phyloP scores from a whole-genome alignment of 2,888 invertebrate genomes.

The Epicampocera succincta region DNA sequence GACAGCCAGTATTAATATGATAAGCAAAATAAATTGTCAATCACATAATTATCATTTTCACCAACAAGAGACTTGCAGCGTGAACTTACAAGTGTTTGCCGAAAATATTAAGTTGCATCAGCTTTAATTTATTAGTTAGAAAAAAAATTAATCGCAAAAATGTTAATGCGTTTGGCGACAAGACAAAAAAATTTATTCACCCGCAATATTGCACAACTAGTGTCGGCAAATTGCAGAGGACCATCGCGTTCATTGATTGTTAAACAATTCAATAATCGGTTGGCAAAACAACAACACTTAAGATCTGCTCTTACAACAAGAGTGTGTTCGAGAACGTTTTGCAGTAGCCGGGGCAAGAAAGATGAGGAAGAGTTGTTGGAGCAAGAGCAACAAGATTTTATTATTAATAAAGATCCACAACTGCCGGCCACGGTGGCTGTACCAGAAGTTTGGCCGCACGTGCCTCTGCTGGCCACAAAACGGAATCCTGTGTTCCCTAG shows the following conservation, averaged over 20 bases:
- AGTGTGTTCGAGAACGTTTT: slow-evolving; percentile 71
- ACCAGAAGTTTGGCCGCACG: slow-evolving; percentile 97
- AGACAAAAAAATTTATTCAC: slow-evolving; percentile 49
- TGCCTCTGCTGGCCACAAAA: slow-evolving; percentile 96
- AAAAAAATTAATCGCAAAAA: slow-evolving; percentile 53
- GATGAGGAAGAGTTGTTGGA: slow-evolving; percentile 72
- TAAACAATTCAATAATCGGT: slow-evolving; percentile 54
- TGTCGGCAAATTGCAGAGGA: slow-evolving; percentile 32
- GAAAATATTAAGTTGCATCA: slow-evolving; percentile 55
- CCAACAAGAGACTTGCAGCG: slow-evolving; percentile 47
- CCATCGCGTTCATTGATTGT: slow-evolving; percentile 44
- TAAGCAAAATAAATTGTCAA: slow-evolving; percentile 2
- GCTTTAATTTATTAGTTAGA: slow-evolving; percentile 3
- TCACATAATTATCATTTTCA: slow-evolving; percentile 52
- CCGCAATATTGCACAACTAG: slow-evolving; percentile 68
- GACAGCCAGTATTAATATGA: slow-evolving; percentile 19
- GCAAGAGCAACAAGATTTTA: slow-evolving; percentile 70
- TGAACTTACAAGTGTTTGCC: slow-evolving; percentile 17
- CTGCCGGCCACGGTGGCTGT: slow-evolving; percentile 94
- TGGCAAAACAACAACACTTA: slow-evolving; percentile 56
- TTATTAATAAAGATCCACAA: slow-evolving; percentile 75
- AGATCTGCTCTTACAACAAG: slow-evolving; percentile 32
- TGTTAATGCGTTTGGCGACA: slow-evolving; percentile 71
- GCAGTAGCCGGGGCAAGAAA: slow-evolving; percentile 68
- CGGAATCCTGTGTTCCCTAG: slow-evolving; percentile 98